Evolutionary conservation across 2,797 vertebrate species (phyloP).

Genomic region (Channallabes apus): DNA sequence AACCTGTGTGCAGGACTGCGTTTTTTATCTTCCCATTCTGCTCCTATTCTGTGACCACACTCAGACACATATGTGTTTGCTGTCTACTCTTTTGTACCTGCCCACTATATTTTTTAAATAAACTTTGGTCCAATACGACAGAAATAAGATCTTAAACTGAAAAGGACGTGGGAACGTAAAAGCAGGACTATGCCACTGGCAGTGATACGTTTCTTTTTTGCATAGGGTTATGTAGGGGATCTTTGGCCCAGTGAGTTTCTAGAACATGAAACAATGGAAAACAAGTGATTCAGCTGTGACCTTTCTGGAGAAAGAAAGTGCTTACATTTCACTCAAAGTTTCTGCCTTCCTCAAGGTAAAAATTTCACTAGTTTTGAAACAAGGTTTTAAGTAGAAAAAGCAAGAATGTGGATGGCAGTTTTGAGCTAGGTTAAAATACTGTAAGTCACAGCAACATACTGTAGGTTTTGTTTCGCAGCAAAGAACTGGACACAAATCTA

Average conservation of each 20-base stretch:
- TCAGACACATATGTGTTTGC: not conserved
- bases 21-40: not conserved
- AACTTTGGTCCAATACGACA: not conserved
- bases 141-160: not conserved
- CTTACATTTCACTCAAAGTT: not conserved
- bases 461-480: not conserved
- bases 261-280: slow-evolving; percentile 8
- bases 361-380: not conserved
- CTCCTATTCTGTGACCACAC: not conserved
- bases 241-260: not conserved
- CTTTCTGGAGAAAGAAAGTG: not conserved
- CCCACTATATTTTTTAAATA: not conserved
- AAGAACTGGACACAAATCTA: not conserved
- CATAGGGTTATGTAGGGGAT: not conserved
- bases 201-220: not conserved
- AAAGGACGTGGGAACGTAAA: not conserved
- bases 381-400: not conserved
- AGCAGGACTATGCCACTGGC: not conserved
- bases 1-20: not conserved
- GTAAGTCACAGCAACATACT: not conserved
- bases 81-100: not conserved
- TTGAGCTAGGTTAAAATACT: not conserved
- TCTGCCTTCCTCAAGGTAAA: not conserved
- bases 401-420: not conserved
- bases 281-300: slow-evolving; percentile 16